Base-by-base conservation (phyloP, 2,888 invertebrate genomes). In the Ormyrus pomaceus region DNA sequence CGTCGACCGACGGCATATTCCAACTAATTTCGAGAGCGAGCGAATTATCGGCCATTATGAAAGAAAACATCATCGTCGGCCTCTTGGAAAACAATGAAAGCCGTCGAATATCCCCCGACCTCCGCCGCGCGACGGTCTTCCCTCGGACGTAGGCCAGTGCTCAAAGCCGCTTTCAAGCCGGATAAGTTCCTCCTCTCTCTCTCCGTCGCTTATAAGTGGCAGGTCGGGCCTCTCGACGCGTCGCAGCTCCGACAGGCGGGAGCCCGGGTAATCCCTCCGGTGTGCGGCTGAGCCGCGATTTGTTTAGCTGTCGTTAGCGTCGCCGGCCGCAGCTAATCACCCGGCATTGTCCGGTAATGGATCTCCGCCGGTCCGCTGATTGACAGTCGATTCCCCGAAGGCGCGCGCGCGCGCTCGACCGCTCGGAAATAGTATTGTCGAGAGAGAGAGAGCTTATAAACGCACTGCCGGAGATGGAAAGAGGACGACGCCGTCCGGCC, bases 251-350 rank as follows among this genome's bases (percentile, higher is more conserved):
- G 45, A n/a, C 69, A 34, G 46, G 50, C 59, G 50, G 6, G n/a
- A 9, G 55, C n/a, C 46, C 83, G 84, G 85, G 86, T 88, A 88
- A 88, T 88, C 88, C 87, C 64, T 59, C 53, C 10, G 71, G 34
- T 4, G 34, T 4, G 48, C 82, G 85, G 87, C 86, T 87, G 85
- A 87, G 86, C 86, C 84, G 84, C 86, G 89, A 89, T 88, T 89
- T 88, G 88, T 89, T 89, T 89, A 87, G 83, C 86, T 86, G 87
- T 87, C 87, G 87, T 87, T 88, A 87, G 86, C 85, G 84, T 85
- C 83, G 84, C 83, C 83, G 85, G 84, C 84, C 82, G 84, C 85
- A 84, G 85, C 86, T 88, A 89, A 89, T 89, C 88, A 87, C 86
- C 84, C 80, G 82, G 84, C 85, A 88, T 87, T 88, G 87, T 87